Evolutionary conservation across 1,140 invertebrate genomes (phyloP), one percentile per base, ranked within the genome.

Genomic region (Bombus difficillimus): DNA sequence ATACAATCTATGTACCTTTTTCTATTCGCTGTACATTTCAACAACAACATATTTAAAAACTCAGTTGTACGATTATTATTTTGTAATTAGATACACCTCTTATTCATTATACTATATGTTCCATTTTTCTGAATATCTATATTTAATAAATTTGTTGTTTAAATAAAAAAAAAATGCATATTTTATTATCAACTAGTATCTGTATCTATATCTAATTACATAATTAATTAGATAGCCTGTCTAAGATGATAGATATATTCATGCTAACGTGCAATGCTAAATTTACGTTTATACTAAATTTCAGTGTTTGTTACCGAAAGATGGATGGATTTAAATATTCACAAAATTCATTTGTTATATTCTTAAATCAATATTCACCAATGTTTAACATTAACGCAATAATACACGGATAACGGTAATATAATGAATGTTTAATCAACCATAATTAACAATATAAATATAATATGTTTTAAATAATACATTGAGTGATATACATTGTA

Each of bases 11-110:
- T 72, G 76, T 72, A 39, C 39, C 1, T 22, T 39, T 85, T 80
- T 85, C 73, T 62, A 85, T 80, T 85, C 73, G 18, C 32, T 85
- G 25, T 72, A 80, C 28, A 85, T 80, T 85, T 62, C 39, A 85
- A 18, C 32, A 85, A 18, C 32, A 64, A 64, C 41, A 39, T 47
- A 80, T 22, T 72, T 43, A 69, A 72, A 71, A 47, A 72, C 39
- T 79, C 68, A 86, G 22, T 77, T 64, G 47, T 85, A 86, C 64
- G 34, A 41, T 71, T 22, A 86, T 89, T 88, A 64, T 80, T 84
- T 88, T 81, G 39, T 59, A 81, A 74, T 37, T 47, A 59, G 34
- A 12, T 64, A 88, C 69, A 71, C 25, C 62, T 79, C 79, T 82
- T 82, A 69, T 89, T 82, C 34, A 57, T 78, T 64, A 71, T 25